These are phyloP conservation scores for Epinotia demarniana DNA, from an alignment of 2,888 invertebrate species.

Conservation along the genomic window DNA sequence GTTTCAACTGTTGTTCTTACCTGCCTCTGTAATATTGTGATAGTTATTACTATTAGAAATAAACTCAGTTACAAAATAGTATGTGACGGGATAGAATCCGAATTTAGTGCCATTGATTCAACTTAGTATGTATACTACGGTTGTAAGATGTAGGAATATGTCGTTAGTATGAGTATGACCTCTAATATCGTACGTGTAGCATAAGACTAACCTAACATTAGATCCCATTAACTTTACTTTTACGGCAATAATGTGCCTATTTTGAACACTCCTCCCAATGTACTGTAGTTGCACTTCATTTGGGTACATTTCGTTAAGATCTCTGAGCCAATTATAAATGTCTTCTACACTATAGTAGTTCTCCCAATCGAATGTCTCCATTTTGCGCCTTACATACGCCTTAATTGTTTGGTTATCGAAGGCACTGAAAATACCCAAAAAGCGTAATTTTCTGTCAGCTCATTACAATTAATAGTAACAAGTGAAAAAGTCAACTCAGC, in stretches of 20 bases:
- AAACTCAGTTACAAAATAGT: not conserved
- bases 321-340: slow-evolving; percentile 78
- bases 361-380: slow-evolving; percentile 62
- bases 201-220: not conserved
- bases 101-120: not conserved
- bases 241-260: slow-evolving; percentile 52
- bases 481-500: too few relatives aligned
- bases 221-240: not conserved
- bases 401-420: slow-evolving; percentile 44
- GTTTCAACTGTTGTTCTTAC: not conserved
- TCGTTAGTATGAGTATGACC: too few relatives aligned
- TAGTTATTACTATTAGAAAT: not conserved
- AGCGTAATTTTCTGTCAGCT: too few relatives aligned
- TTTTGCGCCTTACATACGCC: slow-evolving; percentile 37
- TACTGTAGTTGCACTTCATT: slow-evolving; percentile 57
- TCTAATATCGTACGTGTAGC: not conserved
- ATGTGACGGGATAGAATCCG: not conserved
- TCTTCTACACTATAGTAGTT: slow-evolving; percentile 81
- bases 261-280: slow-evolving; percentile 62
- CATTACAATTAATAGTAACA: too few relatives aligned
- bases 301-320: slow-evolving; percentile 65
- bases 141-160: not conserved
- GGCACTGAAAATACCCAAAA: slow-evolving; percentile 30
- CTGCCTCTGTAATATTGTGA: slow-evolving; percentile 2
- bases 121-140: too few relatives aligned